Evolutionary conservation across 2,888 invertebrate species (phyloP), one percentile per base, ranked within the genome.

Genomic region (Strigamia crassipes): DNA sequence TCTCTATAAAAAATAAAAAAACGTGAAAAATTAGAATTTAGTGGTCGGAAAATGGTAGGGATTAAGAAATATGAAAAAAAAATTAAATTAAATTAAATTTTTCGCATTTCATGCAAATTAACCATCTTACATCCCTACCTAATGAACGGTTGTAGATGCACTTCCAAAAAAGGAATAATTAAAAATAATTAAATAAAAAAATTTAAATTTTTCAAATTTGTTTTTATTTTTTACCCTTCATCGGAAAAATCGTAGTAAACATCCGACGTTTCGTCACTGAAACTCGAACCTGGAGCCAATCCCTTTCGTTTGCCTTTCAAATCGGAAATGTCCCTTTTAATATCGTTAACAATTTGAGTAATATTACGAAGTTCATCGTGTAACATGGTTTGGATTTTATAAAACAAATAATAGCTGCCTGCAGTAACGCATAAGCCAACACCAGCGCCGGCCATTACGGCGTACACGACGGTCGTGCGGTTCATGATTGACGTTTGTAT

Each of bases 241-340:
- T 83, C 83, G n/a, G 83, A 82, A 56, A 83, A 82, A 77, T 83
- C 83, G 78, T 51, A 83, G 56, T 83, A 83, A 42, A 82, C 83
- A 21, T 83, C 83, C 61, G 61, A 61, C 15, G 73, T 82, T 34
- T 83, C 83, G 34, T 83, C 83, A 46, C 78, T 79, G 41, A 79
- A 38, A 46, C 79, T 79, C 10, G 79, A 79, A n/a, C 79, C 79
- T n/a, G 46, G 41, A n/a, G 27, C 79, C 27, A 41, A 38, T 79
- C 61, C 61, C 23, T 79, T 79, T 13, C 79, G 79, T 46, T 42
- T 79, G 5, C 21, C 18, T 18, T 38, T 38, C 12, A 79, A 41
- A 38, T 79, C 79, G 27, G 42, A 38, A 21, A 79, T 79, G 27
- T 79, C 79, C 18, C 41, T 79, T 46, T 46, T 79, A 38, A 79